Base-by-base conservation (phyloP, 2,797 vertebrate genomes). In the Lacerta bilineata region DNA sequence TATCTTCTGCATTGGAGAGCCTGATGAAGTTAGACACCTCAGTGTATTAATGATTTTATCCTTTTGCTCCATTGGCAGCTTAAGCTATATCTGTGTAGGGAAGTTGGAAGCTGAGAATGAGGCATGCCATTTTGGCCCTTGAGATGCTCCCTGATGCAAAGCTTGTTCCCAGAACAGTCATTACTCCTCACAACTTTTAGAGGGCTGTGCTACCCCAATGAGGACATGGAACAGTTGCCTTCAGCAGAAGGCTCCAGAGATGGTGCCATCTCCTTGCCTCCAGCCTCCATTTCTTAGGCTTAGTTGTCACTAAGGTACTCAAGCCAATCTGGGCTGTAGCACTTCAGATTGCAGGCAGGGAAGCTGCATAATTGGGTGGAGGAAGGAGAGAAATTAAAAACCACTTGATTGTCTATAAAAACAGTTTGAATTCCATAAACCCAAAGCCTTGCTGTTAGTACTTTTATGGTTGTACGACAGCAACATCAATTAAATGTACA, bases 291-390 rank as follows among this genome's bases (percentile, higher is more conserved):
- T 80, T 59, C 15, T 36, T 59, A 61, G 6, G 18, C 17, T 18
- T 33, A 4, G 0, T 61, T 59, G 27, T 8, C 50, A 17, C 17
- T 36, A 3, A 59, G 50, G 4, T 80, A 18, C 7, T 80, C 18
- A 61, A 23, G 3, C 50, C 50, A 1, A 55, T 55, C 50, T 61
- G 59, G 18, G 59, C 59, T 61, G 59, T 20, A 61, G 20, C 20
- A 23, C 59, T 61, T 61, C 59, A 61, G 59, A 61, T 23, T 61
- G 5, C 59, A 61, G 59, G 3, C 18, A 1, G 13, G 18, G 23
- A 43, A 84, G 79, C 84, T 86, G 80, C 61, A 39, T 59, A 61
- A 85, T 91, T 85, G 50, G 13, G 50, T 55, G 50, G 50, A 55
- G 0, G 50, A 55, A 55, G 50, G 3, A 55, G 50, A 55, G 50